Evolutionary conservation across 1,140 invertebrate species (phyloP), one percentile per base, ranked within the genome.

Genomic region (Cotesia chilonis): DNA sequence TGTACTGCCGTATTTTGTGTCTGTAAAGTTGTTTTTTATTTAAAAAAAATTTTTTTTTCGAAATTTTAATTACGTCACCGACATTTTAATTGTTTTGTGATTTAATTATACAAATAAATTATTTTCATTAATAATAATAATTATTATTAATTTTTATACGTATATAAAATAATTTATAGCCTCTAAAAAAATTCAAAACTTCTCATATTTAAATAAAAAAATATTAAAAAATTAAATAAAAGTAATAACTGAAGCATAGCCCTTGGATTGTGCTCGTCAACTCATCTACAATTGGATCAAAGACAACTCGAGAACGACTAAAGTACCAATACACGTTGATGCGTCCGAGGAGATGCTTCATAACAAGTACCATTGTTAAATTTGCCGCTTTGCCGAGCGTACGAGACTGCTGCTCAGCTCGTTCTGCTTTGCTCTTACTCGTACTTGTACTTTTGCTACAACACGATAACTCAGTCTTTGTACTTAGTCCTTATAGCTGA

Each of bases 321-420:
- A 20, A 61, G 57, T 70, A 61, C 68, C 68, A 70, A 70, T 70
- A 70, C 36, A 59, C 12, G 28, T 20, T 28, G 37, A 28, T 41
- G 57, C 37, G 37, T 61, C n/a, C 28, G 38, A 70, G n/a, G 47
- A 63, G 68, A 61, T 61, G 57, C 68, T 70, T 51, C 47, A 64
- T 63, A 71, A 71, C 69, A 71, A 71, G 69, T 71, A 71, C 75
- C 75, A 73, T 79, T 79, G 79, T 79, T 78, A 80, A 80, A 80
- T 79, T 75, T 79, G 75, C 71, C 71, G 66, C 72, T 72, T 76
- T 73, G 64, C 57, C 74, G 47, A 74, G 54, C 57, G 51, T 72
- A 65, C 71, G 51, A 71, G 67, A 59, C 41, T 47, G 41, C 41
- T 47, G 41, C 10, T 47, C 41, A 10, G 41, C 10, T 47, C 41